Evolutionary conservation across 2,888 invertebrate genomes (phyloP), one percentile per base, ranked within the genome.

Genomic region (Cerceris ruficornis): DNA sequence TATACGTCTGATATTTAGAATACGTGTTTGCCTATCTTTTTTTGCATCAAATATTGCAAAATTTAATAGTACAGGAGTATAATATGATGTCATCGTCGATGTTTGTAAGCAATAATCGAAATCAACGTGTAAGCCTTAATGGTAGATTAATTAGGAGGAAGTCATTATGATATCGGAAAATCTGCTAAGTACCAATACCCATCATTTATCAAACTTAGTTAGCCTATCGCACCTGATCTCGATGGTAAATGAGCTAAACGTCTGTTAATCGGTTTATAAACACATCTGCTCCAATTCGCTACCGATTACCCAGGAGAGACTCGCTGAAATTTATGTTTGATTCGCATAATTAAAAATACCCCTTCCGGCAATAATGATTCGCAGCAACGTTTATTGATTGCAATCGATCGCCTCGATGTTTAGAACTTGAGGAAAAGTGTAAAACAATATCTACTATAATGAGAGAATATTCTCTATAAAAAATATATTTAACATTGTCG

Each of bases 191-290:
- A 75, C 42, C 76, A 59, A 76, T 69, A 60, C 70, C 42, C 69
- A 75, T 66, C 78, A 82, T 85, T 86, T 85, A 80, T 85, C 86
- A 85, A 73, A 28, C 55, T 58, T 60, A 64, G 75, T 62, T 77
- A 76, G 82, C 71, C 83, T 78, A 79, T 85, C 76, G 84, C 85
- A 85, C 86, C 85, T 85, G 85, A 85, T 85, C 85, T 82, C 85
- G 58, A 41, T 61, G 77, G 58, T 80, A 83, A 86, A 85, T 73
- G 76, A 81, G 81, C 69, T 65, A 73, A 75, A 67, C 75, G 58
- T 75, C 76, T 73, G 80, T 74, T 70, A 60, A 68, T 55, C 55
- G 55, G 62, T 69, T 58, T 64, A 66, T 41, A 66, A 69, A 68
- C 80, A 68, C 85, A 85, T 81, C 80, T 85, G 86, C 57, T 65